phyloP scores from a whole-genome alignment of 2,888 invertebrate species.

The Byasa hedistus region DNA sequence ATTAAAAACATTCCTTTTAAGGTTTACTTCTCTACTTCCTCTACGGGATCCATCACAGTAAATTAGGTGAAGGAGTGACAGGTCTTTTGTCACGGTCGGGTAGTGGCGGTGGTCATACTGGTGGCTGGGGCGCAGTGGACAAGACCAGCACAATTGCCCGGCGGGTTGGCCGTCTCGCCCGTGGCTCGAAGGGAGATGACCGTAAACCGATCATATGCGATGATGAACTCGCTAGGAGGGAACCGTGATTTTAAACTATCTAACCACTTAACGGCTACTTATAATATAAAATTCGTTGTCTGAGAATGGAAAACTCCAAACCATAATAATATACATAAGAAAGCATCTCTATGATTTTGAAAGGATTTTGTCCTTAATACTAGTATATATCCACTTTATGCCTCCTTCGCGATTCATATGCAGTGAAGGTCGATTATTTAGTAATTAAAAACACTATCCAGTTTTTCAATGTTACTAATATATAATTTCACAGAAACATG shows the following conservation, averaged over 20 bases:
- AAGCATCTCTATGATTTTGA: not conserved
- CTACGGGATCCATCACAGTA: slow-evolving; percentile 92
- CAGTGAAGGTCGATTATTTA: too few species aligned
- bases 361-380: not conserved
- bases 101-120: slow-evolving; percentile 59
- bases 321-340: not conserved
- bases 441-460: too few species aligned
- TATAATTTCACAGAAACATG: too few species aligned
- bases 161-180: slow-evolving; percentile 62
- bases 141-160: slow-evolving; percentile 67
- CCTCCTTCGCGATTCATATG: too few species aligned
- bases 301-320: slow-evolving; percentile 1
- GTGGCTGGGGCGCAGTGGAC: slow-evolving; percentile 74
- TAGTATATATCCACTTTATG: not conserved
- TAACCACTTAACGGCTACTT: not conserved
- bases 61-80: slow-evolving; percentile 83
- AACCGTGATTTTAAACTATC: slow-evolving; percentile 56
- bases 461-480: too few species aligned
- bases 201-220: slow-evolving; percentile 72
- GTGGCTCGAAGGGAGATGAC: slow-evolving; percentile 65
- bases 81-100: slow-evolving; percentile 65
- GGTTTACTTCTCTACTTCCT: slow-evolving; percentile 90
- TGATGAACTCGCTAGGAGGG: slow-evolving; percentile 66
- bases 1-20: slow-evolving; percentile 53
- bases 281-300: not conserved